Evolutionary conservation across 2,888 invertebrate species (phyloP).

Genomic region (Maniola hyperantus): DNA sequence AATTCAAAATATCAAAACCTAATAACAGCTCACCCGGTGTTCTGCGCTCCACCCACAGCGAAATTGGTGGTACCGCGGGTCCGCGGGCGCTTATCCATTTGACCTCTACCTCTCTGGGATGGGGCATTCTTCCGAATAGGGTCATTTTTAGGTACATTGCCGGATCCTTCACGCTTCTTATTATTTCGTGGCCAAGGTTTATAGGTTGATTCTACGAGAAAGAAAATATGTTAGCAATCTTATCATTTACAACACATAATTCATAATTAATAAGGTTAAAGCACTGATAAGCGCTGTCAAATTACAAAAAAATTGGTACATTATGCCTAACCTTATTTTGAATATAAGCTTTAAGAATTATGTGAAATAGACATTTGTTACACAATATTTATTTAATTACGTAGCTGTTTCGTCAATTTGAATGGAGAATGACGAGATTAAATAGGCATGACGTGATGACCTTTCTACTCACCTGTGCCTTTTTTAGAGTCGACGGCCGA

Average conservation of each 20-base stretch:
- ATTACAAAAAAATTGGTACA: neutral
- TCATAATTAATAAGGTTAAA: neutral
- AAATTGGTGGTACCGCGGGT: conserved; percentile 81
- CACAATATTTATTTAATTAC: neutral
- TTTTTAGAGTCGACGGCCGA: conserved; percentile 89
- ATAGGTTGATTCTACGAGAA: conserved; percentile 63
- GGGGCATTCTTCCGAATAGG: conserved; percentile 85
- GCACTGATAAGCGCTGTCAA: neutral
- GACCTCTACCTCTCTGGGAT: conserved; percentile 85
- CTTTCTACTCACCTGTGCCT: conserved; percentile 84
- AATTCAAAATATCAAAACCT: neutral
- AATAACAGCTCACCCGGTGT: conserved; percentile 81
- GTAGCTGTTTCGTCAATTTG: conserved; percentile 1
- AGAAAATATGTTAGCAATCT: conserved; percentile 1
- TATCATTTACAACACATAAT: neutral
- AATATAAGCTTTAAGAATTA: neutral
- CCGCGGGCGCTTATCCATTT: conserved; percentile 88
- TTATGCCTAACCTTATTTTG: neutral
- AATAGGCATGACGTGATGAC: conserved; percentile 52
- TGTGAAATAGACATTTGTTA: neutral
- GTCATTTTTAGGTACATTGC: conserved; percentile 83
- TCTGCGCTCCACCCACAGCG: conserved; percentile 86
- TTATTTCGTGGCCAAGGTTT: conserved; percentile 85
- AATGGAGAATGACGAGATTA: conserved; percentile 18
- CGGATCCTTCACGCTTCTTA: conserved; percentile 86